Base-by-base conservation (phyloP, 2,888 invertebrate genomes). In the Aelia acuminata region DNA sequence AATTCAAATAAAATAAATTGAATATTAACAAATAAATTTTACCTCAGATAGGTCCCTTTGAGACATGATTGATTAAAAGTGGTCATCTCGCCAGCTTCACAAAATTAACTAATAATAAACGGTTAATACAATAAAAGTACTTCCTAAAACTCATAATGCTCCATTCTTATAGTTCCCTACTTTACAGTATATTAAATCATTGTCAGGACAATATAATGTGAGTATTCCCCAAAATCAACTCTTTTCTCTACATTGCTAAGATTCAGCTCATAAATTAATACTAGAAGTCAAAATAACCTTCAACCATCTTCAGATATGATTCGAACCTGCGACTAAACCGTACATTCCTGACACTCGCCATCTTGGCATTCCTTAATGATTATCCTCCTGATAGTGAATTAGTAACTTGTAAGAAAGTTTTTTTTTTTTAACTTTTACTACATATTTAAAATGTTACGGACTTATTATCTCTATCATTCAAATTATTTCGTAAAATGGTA, bases 11-110 rank as follows among this genome's bases (percentile, higher is more conserved):
- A n/a, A 18, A 53, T 4, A 18, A n/a, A 53, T 53, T 43, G 43
- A 43, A 43, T 43, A 10, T 7, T 10, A 26, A 57, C 2, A 57
- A 26, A 57, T 57, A 26, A 57, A 26, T 84, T 84, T 88, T 90
- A 91, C 91, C 91, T 91, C 91, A 84, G 91, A 91, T 90, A 91
- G 90, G 90, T 91, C 91, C 89, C 91, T 88, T 90, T 91, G 91
- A 90, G 91, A 91, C 91, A 91, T 91, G 35, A 26, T 89, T 84
- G 84, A n/a, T 63, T 89, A 87, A 85, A 50, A 89, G 87, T 89
- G 87, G 88, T 84, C 90, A 90, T 90, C 80, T 90, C 89, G 90
- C 43, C 57, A 63, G 75, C 39, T 75, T 75, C 31, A 86, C 11
- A 70, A 86, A 31, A 13, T 57, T 26, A 86, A 86, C 43, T 13